Evolutionary conservation across 92 coral and sea anemone genomes (phyloP).

Genomic region (Scolanthus callimorphus): DNA sequence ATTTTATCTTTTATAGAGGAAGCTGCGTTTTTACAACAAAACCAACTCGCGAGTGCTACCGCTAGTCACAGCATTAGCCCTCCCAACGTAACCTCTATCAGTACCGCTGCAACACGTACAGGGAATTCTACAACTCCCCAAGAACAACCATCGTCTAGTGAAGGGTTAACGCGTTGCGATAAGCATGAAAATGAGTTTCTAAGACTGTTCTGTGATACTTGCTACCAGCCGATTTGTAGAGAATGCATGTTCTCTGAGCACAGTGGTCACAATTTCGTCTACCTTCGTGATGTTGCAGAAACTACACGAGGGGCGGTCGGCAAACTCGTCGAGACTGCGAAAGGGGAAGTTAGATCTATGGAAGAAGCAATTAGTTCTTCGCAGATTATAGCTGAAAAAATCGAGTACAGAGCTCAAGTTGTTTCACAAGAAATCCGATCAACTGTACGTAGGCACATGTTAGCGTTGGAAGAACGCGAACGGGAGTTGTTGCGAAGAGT

Average conservation of each 20-base stretch:
- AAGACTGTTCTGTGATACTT: conserved; percentile 89
- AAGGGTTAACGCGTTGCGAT: conserved; percentile 69
- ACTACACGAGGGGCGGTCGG: conserved; percentile 75
- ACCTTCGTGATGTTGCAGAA: conserved; percentile 84
- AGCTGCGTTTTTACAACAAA: conserved; percentile 58
- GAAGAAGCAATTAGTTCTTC: conserved; percentile 84
- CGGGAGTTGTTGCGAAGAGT: conserved; percentile 95
- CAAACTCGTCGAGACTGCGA: conserved; percentile 81
- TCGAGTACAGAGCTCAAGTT: conserved; percentile 79
- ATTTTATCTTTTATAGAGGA: conserved; percentile 81
- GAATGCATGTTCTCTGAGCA: conserved; percentile 88
- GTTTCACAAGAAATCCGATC: conserved; percentile 82
- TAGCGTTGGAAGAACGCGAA: conserved; percentile 92
- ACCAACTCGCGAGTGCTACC: not conserved
- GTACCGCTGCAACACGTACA: conserved; percentile 33
- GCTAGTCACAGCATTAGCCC: not conserved
- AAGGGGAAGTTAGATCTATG: conserved; percentile 59
- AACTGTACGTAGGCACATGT: conserved; percentile 88
- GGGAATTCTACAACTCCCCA: conserved; percentile 33
- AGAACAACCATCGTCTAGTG: conserved; percentile 41
- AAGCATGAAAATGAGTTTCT: conserved; percentile 86
- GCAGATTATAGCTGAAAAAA: conserved; percentile 73
- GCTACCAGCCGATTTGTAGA: conserved; percentile 87
- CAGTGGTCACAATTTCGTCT: conserved; percentile 87
- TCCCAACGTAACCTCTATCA: conserved; percentile 7